Percentiles rank a stretch among this genome's conserved stretches.
phyloP scores from a whole-genome alignment of 2,113 vertebrate genomes.

The Dermatemys mawii region DNA sequence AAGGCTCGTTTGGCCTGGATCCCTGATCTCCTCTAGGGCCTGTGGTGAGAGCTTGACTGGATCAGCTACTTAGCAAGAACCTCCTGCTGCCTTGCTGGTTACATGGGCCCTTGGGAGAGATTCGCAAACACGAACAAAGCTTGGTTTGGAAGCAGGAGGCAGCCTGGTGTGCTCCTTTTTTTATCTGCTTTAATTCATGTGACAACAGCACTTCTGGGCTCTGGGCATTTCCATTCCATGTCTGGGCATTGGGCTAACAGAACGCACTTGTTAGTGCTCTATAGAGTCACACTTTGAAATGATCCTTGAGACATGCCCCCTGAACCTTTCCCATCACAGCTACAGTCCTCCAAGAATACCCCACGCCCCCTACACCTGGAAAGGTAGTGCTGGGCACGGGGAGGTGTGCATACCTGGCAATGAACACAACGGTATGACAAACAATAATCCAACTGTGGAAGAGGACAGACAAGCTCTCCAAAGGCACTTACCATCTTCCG shows the following conservation, averaged over 20 bases:
- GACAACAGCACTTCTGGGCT: background rate
- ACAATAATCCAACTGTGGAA: background rate
- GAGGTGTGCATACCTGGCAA: background rate
- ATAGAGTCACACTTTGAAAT: background rate
- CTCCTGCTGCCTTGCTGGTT: slow-evolving; percentile 26
- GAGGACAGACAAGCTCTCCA: accelerated
- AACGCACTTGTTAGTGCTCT: accelerated
- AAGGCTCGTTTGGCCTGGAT: slow-evolving; percentile 33
- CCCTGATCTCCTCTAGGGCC: slow-evolving; percentile 1
- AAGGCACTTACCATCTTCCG: slow-evolving; percentile 92
- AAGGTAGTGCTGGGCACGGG: background rate
- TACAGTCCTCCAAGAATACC: background rate
- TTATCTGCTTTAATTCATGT: slow-evolving; percentile 1
- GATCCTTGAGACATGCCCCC: background rate
- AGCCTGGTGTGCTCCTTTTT: background rate
- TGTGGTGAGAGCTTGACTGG: slow-evolving; percentile 39
- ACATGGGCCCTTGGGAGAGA: slow-evolving; percentile 33
- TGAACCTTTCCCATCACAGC: background rate
- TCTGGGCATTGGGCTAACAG: background rate
- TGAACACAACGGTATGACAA: background rate
- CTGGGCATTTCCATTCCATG: accelerated
- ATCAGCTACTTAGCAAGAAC: slow-evolving; percentile 55
- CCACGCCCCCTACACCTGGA: background rate
- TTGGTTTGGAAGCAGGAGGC: slow-evolving; percentile 35
- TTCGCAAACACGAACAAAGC: background rate